Percentiles rank a stretch among this genome's conserved stretches.
These are phyloP conservation scores for Scaptomyza graminum DNA, from an alignment of 1,140 invertebrate genomes.

Conservation along the genomic window DNA sequence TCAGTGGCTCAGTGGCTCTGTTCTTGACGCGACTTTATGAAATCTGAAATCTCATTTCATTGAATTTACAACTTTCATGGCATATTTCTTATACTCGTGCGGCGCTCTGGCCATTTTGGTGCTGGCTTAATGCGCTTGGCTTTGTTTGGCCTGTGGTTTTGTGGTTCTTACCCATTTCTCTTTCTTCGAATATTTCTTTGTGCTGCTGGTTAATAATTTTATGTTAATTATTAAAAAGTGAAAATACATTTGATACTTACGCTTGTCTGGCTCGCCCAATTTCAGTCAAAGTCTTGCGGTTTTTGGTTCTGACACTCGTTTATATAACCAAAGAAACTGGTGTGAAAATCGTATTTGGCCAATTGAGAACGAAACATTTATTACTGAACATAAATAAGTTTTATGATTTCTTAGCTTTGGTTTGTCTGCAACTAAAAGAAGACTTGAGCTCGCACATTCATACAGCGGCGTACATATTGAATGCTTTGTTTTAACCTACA, in stretches of 20 bases:
- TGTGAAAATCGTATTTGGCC: not conserved
- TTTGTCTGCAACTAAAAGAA: not conserved
- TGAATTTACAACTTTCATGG: constrained; percentile 74
- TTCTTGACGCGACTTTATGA: constrained; percentile 71
- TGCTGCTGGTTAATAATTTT: constrained; percentile 70
- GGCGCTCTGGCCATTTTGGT: constrained; percentile 19
- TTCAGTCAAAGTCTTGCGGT: constrained; percentile 15
- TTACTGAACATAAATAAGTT: constrained; percentile 10
- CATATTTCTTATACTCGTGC: constrained; percentile 49
- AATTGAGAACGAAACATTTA: constrained; percentile 23
- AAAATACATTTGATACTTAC: constrained; percentile 61
- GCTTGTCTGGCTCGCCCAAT: constrained; percentile 49
- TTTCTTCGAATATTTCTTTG: constrained; percentile 44
- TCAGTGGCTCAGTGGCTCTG: constrained; percentile 8
- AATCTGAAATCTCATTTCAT: constrained; percentile 47
- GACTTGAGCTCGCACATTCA: not conserved
- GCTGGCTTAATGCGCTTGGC: constrained; percentile 58
- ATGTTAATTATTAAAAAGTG: constrained; percentile 83
- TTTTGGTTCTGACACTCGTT: constrained; percentile 51
- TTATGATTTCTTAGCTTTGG: constrained; percentile 1
- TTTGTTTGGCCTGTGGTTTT: constrained; percentile 40
- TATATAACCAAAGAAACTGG: constrained; percentile 56
- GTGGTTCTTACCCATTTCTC: constrained; percentile 37
- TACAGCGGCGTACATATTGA: not conserved
- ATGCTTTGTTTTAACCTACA: constrained; percentile 34